These are phyloP conservation scores for Drosophila macrothrix DNA, from an alignment of 2,888 invertebrate genomes.

Conservation along the genomic window DNA sequence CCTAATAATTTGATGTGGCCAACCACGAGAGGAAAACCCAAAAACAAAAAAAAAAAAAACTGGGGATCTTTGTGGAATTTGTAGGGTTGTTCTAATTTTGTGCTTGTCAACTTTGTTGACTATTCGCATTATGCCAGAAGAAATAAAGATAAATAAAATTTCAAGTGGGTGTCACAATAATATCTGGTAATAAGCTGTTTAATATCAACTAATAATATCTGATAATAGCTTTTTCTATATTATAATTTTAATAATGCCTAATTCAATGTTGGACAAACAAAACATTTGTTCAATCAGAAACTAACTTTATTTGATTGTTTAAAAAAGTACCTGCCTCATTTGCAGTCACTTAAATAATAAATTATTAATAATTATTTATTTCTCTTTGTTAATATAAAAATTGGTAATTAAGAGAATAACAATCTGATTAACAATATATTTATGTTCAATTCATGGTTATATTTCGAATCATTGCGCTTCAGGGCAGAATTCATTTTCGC, in stretches of 20 bases:
- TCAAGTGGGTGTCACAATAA: conserved; percentile 22
- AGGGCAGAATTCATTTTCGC: no score
- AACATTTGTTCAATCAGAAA: background rate
- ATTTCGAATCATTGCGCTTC: background rate
- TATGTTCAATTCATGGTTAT: background rate
- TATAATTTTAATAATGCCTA: background rate
- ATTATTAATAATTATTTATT: background rate
- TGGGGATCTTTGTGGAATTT: background rate
- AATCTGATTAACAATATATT: background rate
- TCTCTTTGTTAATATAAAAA: background rate
- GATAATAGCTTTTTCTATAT: background rate
- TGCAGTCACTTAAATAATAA: background rate
- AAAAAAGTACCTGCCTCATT: background rate
- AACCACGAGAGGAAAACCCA: conserved; percentile 11
- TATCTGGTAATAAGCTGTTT: background rate
- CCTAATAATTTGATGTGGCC: conserved; percentile 70
- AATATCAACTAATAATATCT: background rate
- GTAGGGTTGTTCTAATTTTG: conserved; percentile 18
- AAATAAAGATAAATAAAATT: background rate
- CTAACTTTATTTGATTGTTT: background rate
- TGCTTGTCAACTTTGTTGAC: conserved; percentile 40
- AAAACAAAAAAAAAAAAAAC: background rate
- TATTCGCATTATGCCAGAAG: conserved; percentile 13
- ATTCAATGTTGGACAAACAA: background rate
- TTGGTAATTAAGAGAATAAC: background rate